A percentile compares a stretch with the other conserved stretches of the same genome.
These are phyloP conservation scores for Thalassoma bifasciatum DNA, from an alignment of 2,113 vertebrate species.

Conservation along the genomic window DNA sequence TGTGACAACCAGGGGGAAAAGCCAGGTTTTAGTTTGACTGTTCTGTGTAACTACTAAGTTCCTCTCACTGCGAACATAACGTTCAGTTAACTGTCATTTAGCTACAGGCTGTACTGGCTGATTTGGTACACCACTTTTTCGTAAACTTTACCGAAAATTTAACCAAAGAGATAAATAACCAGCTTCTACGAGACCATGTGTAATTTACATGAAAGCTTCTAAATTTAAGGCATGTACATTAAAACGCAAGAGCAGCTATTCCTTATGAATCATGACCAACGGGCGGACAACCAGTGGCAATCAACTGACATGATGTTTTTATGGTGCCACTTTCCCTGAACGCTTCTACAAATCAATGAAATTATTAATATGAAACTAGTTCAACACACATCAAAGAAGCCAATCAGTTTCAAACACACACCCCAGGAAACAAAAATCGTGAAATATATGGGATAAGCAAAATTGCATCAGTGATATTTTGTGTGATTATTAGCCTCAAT, in stretches of 20 bases:
- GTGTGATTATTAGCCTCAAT: conserved; percentile 2
- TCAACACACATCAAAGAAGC: background rate
- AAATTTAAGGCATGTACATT: background rate
- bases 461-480: background rate
- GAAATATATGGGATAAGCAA: background rate
- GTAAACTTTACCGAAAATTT: background rate
- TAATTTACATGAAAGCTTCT: background rate
- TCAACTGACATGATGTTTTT: background rate
- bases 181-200: background rate
- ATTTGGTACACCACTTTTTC: background rate
- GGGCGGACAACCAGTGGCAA: conserved; percentile 2
- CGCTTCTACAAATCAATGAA: background rate
- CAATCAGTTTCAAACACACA: background rate
- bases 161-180: background rate
- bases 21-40: background rate
- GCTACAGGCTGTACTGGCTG: conserved; percentile 6
- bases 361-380: no score
- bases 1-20: no score
- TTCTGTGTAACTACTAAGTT: conserved; percentile 30
- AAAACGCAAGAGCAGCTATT: background rate
- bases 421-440: background rate
- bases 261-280: background rate
- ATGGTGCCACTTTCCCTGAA: background rate
- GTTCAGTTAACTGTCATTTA: conserved; percentile 27
- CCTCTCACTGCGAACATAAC: conserved; percentile 34